Percentiles rank a stretch among this genome's conserved stretches.
Evolutionary conservation across 2,113 vertebrate species (phyloP).

Genomic region (Meles meles): DNA sequence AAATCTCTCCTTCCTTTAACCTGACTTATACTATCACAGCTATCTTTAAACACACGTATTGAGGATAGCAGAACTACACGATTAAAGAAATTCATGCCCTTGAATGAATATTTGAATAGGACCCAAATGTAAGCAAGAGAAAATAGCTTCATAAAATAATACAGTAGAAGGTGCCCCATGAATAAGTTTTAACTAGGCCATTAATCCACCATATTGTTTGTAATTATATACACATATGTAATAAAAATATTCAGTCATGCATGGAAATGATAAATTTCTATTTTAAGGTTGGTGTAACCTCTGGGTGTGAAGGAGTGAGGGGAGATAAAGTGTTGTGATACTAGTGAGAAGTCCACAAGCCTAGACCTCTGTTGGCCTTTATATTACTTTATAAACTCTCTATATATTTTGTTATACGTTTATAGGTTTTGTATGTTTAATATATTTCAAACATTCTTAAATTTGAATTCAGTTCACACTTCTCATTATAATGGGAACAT

Average conservation of each 20-base stretch:
- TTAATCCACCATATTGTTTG: neutral
- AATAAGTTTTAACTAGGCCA: neutral
- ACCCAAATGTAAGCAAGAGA: neutral
- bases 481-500: neutral
- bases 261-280: neutral
- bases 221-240: neutral
- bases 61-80: neutral
- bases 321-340: neutral
- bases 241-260: neutral
- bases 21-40: neutral
- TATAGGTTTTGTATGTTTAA: neutral
- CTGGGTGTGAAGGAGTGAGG: neutral
- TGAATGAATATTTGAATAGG: neutral
- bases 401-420: neutral
- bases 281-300: neutral
- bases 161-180: neutral
- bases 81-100: neutral
- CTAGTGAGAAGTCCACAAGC: neutral
- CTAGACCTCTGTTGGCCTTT: neutral
- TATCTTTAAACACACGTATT: neutral
- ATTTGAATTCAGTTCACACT: neutral
- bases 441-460: neutral
- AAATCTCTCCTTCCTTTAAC: neutral
- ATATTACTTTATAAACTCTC: neutral
- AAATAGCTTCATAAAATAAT: neutral